Evolutionary conservation across 1,140 invertebrate genomes (phyloP).

Genomic region (Xylocopa sonorina): DNA sequence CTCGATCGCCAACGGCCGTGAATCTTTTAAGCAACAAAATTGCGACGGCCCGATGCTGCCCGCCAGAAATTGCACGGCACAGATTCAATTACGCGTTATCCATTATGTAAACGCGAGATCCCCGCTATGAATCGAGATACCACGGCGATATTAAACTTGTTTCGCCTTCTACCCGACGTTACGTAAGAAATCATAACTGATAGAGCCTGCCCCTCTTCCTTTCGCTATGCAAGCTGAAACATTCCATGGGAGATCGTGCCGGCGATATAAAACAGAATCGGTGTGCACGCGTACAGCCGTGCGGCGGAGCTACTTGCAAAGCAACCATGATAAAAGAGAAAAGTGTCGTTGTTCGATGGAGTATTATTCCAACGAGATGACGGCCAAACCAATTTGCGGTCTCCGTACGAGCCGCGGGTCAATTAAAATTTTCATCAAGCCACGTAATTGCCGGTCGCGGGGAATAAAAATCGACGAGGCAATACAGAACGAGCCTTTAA

Average conservation of each 20-base stretch:
- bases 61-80: constrained; percentile 10
- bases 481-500: not conserved
- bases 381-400: not conserved
- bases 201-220: not conserved
- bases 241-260: not conserved
- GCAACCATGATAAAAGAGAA: not conserved
- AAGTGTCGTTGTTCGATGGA: not conserved
- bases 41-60: not conserved
- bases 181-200: not conserved
- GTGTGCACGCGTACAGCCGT: no score
- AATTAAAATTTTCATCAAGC: constrained; percentile 4
- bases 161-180: not conserved
- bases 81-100: constrained; percentile 21
- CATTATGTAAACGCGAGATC: constrained; percentile 2
- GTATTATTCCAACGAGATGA: not conserved
- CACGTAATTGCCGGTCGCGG: not conserved
- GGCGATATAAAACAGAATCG: not conserved
- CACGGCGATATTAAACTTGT: not conserved
- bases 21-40: not conserved
- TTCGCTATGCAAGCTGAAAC: constrained; percentile 16
- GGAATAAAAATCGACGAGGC: not conserved
- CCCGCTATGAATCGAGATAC: not conserved
- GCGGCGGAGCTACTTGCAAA: not conserved
- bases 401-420: not conserved
- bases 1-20: not conserved